Conservation (phyloP, 1,140 invertebrate species). For the Berghia stephanieae region DNA sequence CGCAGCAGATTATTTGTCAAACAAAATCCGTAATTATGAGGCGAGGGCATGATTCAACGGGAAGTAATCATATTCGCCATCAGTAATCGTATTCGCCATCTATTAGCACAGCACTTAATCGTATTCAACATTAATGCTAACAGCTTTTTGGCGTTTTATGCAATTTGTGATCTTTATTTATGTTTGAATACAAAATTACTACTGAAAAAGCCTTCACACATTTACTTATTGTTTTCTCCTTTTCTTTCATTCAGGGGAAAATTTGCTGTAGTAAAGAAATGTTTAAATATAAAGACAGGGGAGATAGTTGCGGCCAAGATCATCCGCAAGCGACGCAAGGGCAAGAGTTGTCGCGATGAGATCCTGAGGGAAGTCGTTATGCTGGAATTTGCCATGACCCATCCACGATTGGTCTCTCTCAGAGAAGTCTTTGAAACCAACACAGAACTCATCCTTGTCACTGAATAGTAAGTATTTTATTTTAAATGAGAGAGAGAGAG, state of each 20-base stretch:
- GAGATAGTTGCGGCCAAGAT: conserved; percentile 94
- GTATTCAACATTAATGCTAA: background rate
- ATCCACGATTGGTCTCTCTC: conserved; percentile 83
- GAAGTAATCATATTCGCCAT: too few species aligned
- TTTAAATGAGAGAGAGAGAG: too few species aligned
- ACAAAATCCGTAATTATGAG: too few species aligned
- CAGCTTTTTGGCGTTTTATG: background rate
- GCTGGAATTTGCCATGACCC: conserved; percentile 81
- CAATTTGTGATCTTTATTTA: background rate
- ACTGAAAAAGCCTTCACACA: too few species aligned
- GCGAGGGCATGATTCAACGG: too few species aligned
- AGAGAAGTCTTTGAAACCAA: conserved; percentile 87
- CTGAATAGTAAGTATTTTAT: conserved; percentile 81
- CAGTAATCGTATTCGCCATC: background rate
- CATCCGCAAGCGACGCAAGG: conserved; percentile 83
- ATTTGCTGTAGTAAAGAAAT: conserved; percentile 92
- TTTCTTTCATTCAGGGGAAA: conserved; percentile 80
- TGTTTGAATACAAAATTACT: background rate
- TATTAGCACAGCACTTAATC: background rate
- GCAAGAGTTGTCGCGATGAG: conserved; percentile 60
- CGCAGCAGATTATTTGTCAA: too few species aligned
- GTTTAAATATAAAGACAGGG: conserved; percentile 83
- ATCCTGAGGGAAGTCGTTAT: conserved; percentile 86
- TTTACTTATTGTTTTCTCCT: too few species aligned
- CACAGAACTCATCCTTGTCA: conserved; percentile 84